phyloP scores from a whole-genome alignment of 2,888 invertebrate genomes.

The Limnephilus auricula region DNA sequence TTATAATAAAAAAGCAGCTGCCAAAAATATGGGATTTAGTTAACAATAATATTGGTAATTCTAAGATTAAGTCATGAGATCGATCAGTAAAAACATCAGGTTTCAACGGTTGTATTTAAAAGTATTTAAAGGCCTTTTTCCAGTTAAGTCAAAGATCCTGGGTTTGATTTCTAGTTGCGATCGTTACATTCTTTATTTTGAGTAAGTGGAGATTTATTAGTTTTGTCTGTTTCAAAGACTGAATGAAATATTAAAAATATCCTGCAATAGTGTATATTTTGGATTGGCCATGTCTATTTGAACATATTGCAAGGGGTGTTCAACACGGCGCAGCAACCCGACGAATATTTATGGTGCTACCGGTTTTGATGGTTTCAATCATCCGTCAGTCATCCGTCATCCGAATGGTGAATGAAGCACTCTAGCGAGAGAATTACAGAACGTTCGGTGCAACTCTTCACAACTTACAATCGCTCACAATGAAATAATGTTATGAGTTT shows the following conservation, averaged over 20 bases:
- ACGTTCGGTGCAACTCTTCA: background rate
- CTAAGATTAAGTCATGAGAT: too few relatives aligned
- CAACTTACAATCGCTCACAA: background rate
- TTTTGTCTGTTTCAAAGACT: background rate
- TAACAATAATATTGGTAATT: too few relatives aligned
- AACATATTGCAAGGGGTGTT: background rate
- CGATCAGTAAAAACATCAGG: too few relatives aligned
- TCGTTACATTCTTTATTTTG: background rate
- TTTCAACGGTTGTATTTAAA: too few relatives aligned
- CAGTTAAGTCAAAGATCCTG: too few relatives aligned
- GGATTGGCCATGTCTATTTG: background rate
- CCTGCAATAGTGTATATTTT: background rate
- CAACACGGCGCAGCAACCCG: background rate
- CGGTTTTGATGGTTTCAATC: background rate
- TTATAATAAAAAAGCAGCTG: too few relatives aligned
- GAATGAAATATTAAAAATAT: background rate
- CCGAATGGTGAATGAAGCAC: background rate
- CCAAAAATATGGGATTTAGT: too few relatives aligned
- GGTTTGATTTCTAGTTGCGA: too few relatives aligned
- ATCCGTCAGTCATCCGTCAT: background rate
- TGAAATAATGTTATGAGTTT: background rate
- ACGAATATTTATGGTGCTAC: background rate
- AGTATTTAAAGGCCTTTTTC: too few relatives aligned
- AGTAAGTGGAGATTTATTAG: too few relatives aligned
- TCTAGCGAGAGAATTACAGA: background rate